These are phyloP conservation scores for Sesia apiformis DNA, from an alignment of 2,888 invertebrate species.

Conservation along the genomic window DNA sequence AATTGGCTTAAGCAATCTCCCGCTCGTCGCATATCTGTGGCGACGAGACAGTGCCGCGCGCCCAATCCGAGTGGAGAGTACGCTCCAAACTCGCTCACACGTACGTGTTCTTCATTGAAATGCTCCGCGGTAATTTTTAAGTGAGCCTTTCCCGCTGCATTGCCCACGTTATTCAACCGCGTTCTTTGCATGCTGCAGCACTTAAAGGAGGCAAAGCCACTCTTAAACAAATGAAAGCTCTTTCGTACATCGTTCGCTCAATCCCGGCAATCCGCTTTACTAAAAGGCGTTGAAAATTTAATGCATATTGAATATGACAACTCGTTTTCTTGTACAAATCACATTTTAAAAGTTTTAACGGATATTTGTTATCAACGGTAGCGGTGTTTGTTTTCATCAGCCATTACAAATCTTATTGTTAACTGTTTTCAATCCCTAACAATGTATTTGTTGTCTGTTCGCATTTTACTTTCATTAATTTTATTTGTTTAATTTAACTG, in stretches of 20 bases:
- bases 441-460: constrained; percentile 1
- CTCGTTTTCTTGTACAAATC: neutral
- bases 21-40: constrained; percentile 34
- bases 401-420: no score
- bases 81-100: constrained; percentile 33
- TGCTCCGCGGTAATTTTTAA: constrained; percentile 65
- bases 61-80: constrained; percentile 41
- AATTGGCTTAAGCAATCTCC: constrained; percentile 61
- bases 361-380: neutral
- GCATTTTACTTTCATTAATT: constrained; percentile 51
- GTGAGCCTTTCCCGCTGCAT: constrained; percentile 62
- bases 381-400: no score
- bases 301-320: constrained; percentile 21
- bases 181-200: constrained; percentile 51
- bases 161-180: constrained; percentile 59
- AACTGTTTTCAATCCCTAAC: no score
- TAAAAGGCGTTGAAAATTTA: constrained; percentile 59
- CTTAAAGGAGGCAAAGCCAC: constrained; percentile 63
- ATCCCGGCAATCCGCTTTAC: constrained; percentile 51
- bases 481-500: constrained; percentile 55
- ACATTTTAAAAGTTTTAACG: no score
- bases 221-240: constrained; percentile 68
- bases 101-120: constrained; percentile 70
- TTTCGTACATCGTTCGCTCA: constrained; percentile 48
- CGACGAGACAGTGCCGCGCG: constrained; percentile 14